Conservation (phyloP, 2,888 invertebrate genomes). For the Microchrysa polita region DNA sequence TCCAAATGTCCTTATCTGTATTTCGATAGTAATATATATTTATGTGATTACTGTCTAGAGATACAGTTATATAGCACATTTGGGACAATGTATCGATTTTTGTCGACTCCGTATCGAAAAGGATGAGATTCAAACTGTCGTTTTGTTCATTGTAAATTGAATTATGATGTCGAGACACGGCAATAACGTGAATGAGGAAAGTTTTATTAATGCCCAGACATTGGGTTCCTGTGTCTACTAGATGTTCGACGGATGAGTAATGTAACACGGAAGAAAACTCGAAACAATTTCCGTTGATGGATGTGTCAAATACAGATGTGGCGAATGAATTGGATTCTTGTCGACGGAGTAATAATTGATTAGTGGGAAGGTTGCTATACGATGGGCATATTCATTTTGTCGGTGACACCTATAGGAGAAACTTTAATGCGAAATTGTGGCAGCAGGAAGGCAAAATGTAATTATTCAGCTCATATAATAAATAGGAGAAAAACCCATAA, state of each 20-base stretch:
- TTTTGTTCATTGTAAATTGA: slow-evolving; percentile 21
- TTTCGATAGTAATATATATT: too few relatives aligned
- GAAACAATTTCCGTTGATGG: slow-evolving; percentile 7
- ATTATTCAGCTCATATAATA: too few relatives aligned
- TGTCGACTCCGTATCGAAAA: not conserved
- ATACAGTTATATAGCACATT: too few relatives aligned
- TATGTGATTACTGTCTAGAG: too few relatives aligned
- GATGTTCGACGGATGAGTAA: not conserved
- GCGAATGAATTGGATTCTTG: not conserved
- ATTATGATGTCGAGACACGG: slow-evolving; percentile 24
- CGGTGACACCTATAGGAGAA: too few relatives aligned
- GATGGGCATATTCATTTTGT: too few relatives aligned
- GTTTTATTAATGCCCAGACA: not conserved
- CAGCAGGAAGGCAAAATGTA: too few relatives aligned
- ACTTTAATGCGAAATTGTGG: too few relatives aligned
- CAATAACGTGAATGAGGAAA: not conserved
- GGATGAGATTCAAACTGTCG: not conserved
- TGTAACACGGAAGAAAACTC: slow-evolving; percentile 7
- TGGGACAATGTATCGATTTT: slow-evolving; percentile 1
- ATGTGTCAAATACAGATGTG: slow-evolving; percentile 6
- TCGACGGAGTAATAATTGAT: too few relatives aligned
- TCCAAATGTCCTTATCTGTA: too few relatives aligned
- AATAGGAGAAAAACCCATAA: too few relatives aligned
- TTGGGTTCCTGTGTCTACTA: slow-evolving; percentile 5
- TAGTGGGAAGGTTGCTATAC: too few relatives aligned